Base-by-base conservation (phyloP, 2,888 invertebrate genomes). In the Phaedon cochleariae region DNA sequence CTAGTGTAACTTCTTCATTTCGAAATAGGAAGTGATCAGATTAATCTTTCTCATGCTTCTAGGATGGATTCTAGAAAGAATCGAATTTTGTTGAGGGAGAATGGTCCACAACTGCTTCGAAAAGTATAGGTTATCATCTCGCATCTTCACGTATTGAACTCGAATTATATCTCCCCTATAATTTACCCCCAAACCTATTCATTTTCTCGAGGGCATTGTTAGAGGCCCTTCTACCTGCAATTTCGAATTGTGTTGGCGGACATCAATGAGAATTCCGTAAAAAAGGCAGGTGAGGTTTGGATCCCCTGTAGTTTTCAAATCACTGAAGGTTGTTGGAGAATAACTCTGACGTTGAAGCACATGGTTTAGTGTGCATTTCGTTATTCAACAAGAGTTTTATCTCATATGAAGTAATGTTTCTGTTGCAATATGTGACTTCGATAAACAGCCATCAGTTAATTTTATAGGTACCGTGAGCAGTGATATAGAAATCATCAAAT, bases 81-180 rank as follows among this genome's bases (percentile, higher is more conserved):
- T 41, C 41, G 15, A 41, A 41, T 12, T 41, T 41, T 41, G 2
- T 15, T n/a, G 2, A 41, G 41, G 3, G 41, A n/a, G n/a, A 41
- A 41, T 15, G 41, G 41, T 15, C 41, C 41, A 41, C 41, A 41
- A 41, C 41, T 41, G 41, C 15, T 15, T 41, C 41, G 15, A 41
- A 41, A 41, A 41, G 41, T 41, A n/a, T 41, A 41, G 41, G 41
- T 41, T 41, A 41, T 41, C 41, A 41, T n/a, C 41, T 41, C 41
- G 15, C 3, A 41, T 41, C 41, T 41, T 12, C 12, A 41, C 15
- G 41, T 41, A 41, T 41, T 41, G 41, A 41, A n/a, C 41, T 41
- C 41, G 41, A 41, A 41, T 41, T 41, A 41, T 41, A 41, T 41
- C 7, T 41, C n/a, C 41, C 41, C 41, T 41, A 15, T 41, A 41